phyloP scores from a whole-genome alignment of 2,113 vertebrate species.

The Salvelinus alpinus region DNA sequence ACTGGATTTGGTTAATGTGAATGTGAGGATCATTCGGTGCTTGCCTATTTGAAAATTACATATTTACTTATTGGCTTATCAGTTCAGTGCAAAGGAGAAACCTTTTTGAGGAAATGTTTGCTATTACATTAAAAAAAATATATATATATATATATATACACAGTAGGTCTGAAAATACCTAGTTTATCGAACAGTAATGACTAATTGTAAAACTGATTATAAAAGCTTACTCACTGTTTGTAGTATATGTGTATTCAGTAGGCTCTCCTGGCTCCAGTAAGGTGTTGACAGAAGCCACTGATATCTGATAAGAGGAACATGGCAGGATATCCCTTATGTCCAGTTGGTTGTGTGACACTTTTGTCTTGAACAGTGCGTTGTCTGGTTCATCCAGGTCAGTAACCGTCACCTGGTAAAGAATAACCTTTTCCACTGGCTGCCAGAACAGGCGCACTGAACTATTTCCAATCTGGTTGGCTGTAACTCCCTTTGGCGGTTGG shows the following conservation, averaged over 20 bases:
- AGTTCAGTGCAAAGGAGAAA: too few relatives aligned
- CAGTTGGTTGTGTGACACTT: slow-evolving; percentile 45
- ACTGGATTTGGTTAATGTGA: background rate
- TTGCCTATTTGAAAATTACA: background rate
- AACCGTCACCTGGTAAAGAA: slow-evolving; percentile 63
- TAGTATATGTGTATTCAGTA: slow-evolving; percentile 52
- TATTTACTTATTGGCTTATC: too few relatives aligned
- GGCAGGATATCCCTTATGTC: slow-evolving; percentile 58
- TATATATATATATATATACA: too few relatives aligned
- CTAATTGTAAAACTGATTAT: slow-evolving; percentile 29
- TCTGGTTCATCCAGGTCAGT: slow-evolving; percentile 19
- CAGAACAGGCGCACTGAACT: slow-evolving; percentile 56
- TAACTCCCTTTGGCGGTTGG: slow-evolving; percentile 58
- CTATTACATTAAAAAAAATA: too few relatives aligned
- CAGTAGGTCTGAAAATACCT: too few relatives aligned
- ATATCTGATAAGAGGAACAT: slow-evolving; percentile 72
- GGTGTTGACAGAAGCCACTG: slow-evolving; percentile 65
- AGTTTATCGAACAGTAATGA: too few relatives aligned
- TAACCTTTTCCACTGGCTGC: slow-evolving; percentile 59
- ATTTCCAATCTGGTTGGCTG: slow-evolving; percentile 11
- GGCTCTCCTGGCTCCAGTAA: slow-evolving; percentile 72
- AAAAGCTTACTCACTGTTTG: slow-evolving; percentile 72
- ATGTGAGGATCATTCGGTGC: background rate
- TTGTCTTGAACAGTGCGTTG: slow-evolving; percentile 9
- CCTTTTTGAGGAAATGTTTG: too few relatives aligned